phyloP scores from a whole-genome alignment of 1,140 invertebrate species.

The Parasteatoda tepidariorum region DNA sequence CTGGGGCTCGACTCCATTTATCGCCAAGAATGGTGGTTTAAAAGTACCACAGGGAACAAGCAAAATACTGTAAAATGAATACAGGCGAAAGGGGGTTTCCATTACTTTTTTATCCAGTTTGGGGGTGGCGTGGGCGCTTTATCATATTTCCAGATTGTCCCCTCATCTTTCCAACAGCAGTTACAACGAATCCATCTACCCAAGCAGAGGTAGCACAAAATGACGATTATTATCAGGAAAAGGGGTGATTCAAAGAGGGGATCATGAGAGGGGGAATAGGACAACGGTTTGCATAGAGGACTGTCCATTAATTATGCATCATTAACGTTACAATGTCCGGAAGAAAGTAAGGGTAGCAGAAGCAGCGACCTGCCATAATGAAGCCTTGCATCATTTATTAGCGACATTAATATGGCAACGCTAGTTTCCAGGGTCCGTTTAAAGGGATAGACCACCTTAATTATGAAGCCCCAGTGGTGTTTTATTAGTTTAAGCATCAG shows the following conservation, averaged over 20 bases:
- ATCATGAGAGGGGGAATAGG: neutral
- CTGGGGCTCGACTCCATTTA: neutral
- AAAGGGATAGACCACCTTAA: slow-evolving; percentile 37
- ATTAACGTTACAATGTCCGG: slow-evolving; percentile 58
- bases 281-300: slow-evolving; percentile 31
- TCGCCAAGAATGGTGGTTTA: neutral
- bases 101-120: no score
- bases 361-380: slow-evolving; percentile 16
- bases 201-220: neutral
- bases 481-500: slow-evolving; percentile 50
- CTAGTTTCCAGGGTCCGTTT: neutral
- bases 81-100: neutral
- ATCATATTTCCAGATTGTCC: neutral
- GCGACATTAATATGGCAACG: slow-evolving; percentile 48
- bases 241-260: neutral
- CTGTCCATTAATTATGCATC: slow-evolving; percentile 60
- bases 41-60: neutral
- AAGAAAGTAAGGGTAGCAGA: slow-evolving; percentile 24
- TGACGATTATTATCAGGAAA: slow-evolving; percentile 40
- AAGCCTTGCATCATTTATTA: slow-evolving; percentile 57
- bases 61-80: no score
- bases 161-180: neutral
- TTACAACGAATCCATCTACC: slow-evolving; percentile 12
- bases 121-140: no score
- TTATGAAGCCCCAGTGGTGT: slow-evolving; percentile 51